Conservation (phyloP, 2,113 vertebrate genomes). For the Scomber colias region DNA sequence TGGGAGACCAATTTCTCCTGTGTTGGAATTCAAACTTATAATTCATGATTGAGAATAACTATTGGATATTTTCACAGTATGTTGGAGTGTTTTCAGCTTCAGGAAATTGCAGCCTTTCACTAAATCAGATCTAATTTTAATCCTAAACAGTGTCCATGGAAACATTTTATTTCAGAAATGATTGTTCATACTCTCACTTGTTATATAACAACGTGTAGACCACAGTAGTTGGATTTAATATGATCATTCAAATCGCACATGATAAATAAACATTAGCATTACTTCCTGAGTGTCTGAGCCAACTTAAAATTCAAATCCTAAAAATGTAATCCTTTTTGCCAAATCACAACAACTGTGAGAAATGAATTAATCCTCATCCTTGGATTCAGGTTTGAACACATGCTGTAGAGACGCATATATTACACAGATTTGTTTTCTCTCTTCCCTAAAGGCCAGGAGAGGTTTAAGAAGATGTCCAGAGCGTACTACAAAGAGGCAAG, state of each 20-base stretch:
- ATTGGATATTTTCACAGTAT: background rate
- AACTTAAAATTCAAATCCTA: background rate
- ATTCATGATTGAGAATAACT: background rate
- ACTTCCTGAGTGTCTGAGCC: background rate
- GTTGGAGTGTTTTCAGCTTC: background rate
- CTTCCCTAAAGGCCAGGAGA: constrained; percentile 85
- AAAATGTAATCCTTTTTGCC: background rate
- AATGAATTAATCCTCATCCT: background rate
- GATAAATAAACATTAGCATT: background rate
- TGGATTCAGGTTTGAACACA: background rate
- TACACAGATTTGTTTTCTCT: constrained; percentile 1
- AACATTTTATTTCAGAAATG: constrained; percentile 38
- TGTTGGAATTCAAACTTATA: background rate
- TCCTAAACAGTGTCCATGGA: constrained; percentile 54
- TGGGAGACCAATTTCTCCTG: no score
- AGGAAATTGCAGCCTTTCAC: background rate
- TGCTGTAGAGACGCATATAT: background rate
- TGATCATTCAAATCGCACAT: constrained; percentile 5
- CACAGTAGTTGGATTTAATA: background rate
- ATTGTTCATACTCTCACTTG: background rate
- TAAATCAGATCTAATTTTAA: constrained; percentile 12
- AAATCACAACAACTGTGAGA: background rate
- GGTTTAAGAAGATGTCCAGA: constrained; percentile 90
- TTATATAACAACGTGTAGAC: background rate
- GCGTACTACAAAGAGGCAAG: constrained; percentile 91